These are phyloP conservation scores for Habropoda laboriosa DNA, from an alignment of 1,140 invertebrate genomes.

Conservation along the genomic window DNA sequence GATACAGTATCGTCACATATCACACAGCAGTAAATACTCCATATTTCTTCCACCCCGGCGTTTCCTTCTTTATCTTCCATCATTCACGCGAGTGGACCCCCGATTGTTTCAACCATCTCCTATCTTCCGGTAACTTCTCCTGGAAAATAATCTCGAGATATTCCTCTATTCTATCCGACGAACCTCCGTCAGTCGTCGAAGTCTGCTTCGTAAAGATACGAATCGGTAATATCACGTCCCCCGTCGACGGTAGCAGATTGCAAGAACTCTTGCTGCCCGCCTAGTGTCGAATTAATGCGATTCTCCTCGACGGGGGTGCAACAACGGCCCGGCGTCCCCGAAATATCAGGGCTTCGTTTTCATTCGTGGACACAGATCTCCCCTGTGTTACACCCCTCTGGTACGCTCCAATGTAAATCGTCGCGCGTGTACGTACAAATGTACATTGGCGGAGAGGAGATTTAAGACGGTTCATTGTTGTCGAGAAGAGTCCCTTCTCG, in stretches of 20 bases:
- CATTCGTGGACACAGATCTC: slow-evolving; percentile 45
- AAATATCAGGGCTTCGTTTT: slow-evolving; percentile 48
- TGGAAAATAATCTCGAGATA: not conserved
- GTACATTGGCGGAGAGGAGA: slow-evolving; percentile 42
- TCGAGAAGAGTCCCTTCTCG: not conserved
- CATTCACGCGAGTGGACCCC: not conserved
- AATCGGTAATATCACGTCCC: slow-evolving; percentile 53
- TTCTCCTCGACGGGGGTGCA: slow-evolving; percentile 50
- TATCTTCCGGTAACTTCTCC: not conserved
- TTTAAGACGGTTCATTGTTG: slow-evolving; percentile 53
- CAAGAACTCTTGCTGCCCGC: slow-evolving; percentile 36
- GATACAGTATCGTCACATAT: not conserved
- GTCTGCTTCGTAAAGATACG: slow-evolving; percentile 30
- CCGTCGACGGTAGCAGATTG: slow-evolving; percentile 51
- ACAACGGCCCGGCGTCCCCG: slow-evolving; percentile 40
- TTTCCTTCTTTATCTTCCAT: not conserved
- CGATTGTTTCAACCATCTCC: slow-evolving; percentile 3
- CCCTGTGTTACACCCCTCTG: slow-evolving; percentile 38
- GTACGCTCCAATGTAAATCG: slow-evolving; percentile 52
- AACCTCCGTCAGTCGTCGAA: not conserved
- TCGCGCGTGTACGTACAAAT: slow-evolving; percentile 58
- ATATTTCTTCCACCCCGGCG: not conserved
- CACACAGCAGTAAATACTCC: not conserved
- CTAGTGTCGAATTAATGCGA: slow-evolving; percentile 62
- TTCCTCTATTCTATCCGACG: not conserved